Evolutionary conservation across 2,888 invertebrate genomes (phyloP).

Genomic region (Monoplex corrugatus): DNA sequence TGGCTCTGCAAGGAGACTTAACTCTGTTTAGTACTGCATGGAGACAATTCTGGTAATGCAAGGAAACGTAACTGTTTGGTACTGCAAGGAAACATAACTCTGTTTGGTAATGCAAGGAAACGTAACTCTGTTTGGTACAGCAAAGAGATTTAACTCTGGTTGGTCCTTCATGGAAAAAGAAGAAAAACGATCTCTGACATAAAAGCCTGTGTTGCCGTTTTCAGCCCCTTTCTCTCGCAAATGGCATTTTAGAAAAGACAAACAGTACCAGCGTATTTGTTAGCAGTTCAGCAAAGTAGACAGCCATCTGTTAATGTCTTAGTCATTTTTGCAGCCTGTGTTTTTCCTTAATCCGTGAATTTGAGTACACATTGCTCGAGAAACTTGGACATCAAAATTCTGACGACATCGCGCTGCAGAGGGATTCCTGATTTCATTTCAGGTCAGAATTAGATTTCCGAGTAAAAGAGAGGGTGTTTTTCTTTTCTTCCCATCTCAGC

Average conservation of each 20-base stretch:
- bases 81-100: background rate
- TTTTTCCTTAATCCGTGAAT: slow-evolving; percentile 16
- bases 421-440: slow-evolving; percentile 52
- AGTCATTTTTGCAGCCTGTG: slow-evolving; percentile 51
- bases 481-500: slow-evolving; percentile 32
- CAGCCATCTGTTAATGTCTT: slow-evolving; percentile 37
- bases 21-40: too few relatives aligned
- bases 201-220: background rate
- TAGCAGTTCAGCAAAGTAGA: slow-evolving; percentile 51
- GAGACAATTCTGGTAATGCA: too few relatives aligned
- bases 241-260: slow-evolving; percentile 27
- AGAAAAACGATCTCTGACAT: background rate
- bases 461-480: slow-evolving; percentile 42
- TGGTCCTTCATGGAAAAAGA: too few relatives aligned
- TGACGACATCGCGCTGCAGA: slow-evolving; percentile 46
- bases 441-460: slow-evolving; percentile 46
- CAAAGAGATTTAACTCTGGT: too few relatives aligned
- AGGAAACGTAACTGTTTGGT: too few relatives aligned
- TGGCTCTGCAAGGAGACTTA: too few relatives aligned
- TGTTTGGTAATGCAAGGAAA: too few relatives aligned
- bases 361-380: slow-evolving; percentile 42
- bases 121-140: background rate
- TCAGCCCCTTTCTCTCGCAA: too few relatives aligned
- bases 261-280: slow-evolving; percentile 46
- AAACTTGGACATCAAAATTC: slow-evolving; percentile 52